A percentile compares a stretch with the other conserved stretches of the same genome.
Evolutionary conservation across 2,888 invertebrate species (phyloP).

Genomic region (Antheraea yamamai): DNA sequence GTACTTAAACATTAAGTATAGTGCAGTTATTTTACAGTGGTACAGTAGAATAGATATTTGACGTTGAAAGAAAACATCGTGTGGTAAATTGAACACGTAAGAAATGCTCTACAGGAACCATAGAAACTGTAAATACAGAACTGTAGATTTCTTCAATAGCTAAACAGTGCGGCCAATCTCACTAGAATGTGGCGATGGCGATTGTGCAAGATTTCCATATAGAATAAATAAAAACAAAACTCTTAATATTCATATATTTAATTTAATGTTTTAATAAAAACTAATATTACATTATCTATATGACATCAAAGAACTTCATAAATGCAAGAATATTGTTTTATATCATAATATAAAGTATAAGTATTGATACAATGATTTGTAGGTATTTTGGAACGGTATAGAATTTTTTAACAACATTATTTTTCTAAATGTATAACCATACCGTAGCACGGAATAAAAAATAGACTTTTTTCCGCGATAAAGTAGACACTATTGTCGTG

Average conservation of each 20-base stretch:
- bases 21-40: no score
- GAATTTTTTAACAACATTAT: not conserved
- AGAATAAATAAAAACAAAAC: not conserved
- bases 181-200: not conserved
- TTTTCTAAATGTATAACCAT: not conserved
- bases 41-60: no score
- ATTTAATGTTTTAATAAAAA: not conserved
- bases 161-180: no score
- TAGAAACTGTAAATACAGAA: no score
- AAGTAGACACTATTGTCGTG: not conserved
- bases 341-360: not conserved
- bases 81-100: no score
- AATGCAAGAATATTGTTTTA: slow-evolving; percentile 8
- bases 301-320: not conserved
- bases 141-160: no score
- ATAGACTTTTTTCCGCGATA: no score
- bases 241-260: not conserved
- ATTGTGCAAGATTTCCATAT: not conserved
- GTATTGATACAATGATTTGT: not conserved
- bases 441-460: no score
- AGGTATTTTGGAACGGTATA: not conserved
- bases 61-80: no score
- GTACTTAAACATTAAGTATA: no score
- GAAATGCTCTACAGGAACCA: no score
- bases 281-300: not conserved